These are phyloP conservation scores for Nesidiocoris tenuis DNA, from an alignment of 2,888 invertebrate genomes.

Conservation along the genomic window DNA sequence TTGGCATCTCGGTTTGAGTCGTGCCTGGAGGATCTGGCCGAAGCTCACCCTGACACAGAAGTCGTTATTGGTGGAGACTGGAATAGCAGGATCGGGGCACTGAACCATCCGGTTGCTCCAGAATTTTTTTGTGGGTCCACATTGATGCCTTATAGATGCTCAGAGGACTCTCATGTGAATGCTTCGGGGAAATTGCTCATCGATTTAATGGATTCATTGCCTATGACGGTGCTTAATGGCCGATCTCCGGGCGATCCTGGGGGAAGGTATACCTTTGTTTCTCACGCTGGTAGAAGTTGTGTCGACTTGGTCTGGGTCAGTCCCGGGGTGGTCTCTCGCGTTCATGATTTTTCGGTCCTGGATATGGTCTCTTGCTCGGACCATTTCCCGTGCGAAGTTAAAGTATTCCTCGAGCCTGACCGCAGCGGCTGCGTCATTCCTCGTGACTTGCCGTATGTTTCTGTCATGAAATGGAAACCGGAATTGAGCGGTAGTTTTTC, in stretches of 20 bases:
- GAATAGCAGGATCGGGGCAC: neutral
- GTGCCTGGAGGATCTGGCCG: neutral
- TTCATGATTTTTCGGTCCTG: neutral
- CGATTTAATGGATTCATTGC: neutral
- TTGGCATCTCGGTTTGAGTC: neutral
- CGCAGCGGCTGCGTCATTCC: neutral
- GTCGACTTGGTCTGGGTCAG: conserved; percentile 7
- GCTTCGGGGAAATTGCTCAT: neutral
- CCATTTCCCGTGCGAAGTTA: neutral
- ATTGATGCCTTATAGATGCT: neutral
- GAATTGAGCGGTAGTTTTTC: neutral
- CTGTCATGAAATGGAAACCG: neutral
- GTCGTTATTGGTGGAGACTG: neutral
- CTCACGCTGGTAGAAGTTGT: neutral
- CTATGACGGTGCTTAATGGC: conserved; percentile 3
- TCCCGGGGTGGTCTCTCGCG: neutral
- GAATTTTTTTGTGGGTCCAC: neutral
- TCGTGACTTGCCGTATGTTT: neutral
- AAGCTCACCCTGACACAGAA: neutral
- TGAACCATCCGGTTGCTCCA: neutral
- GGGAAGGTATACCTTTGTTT: neutral
- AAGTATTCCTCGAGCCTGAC: neutral
- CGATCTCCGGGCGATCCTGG: neutral
- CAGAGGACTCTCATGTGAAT: neutral
- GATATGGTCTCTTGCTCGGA: neutral